Conservation (phyloP, 2,888 invertebrate species). For the Lydus trimaculatus region DNA sequence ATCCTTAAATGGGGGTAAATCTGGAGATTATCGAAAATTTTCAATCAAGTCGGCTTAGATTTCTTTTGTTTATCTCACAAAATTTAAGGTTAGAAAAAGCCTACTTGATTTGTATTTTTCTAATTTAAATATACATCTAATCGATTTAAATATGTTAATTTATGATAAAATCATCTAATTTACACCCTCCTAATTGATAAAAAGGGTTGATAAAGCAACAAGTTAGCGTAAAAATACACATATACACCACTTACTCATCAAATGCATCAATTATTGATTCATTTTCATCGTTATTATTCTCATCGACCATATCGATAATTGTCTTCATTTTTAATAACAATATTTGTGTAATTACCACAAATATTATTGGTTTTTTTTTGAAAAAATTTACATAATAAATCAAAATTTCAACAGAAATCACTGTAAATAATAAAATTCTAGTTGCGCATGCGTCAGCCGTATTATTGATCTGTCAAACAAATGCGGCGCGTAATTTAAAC, state of each 20-base stretch:
- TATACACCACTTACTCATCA: slow-evolving; percentile 37
- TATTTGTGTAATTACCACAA: too few relatives aligned
- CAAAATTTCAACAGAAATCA: not conserved
- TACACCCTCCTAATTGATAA: not conserved
- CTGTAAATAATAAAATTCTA: not conserved
- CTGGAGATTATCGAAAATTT: not conserved
- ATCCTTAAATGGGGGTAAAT: not conserved
- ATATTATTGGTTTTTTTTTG: not conserved
- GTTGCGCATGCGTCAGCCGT: not conserved
- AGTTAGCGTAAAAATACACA: slow-evolving; percentile 7
- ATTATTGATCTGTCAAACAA: slow-evolving; percentile 1
- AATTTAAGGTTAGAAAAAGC: not conserved
- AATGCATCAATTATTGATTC: slow-evolving; percentile 34
- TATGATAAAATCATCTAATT: not conserved
- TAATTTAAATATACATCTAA: not conserved
- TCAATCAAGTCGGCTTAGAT: not conserved
- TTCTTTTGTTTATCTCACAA: not conserved
- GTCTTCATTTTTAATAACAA: slow-evolving; percentile 9
- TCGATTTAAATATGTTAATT: not conserved
- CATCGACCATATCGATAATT: slow-evolving; percentile 17
- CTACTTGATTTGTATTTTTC: not conserved
- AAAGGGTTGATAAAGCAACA: slow-evolving; percentile 21
- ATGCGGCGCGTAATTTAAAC: not conserved
- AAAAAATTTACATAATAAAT: not conserved
- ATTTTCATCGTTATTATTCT: slow-evolving; percentile 28